Evolutionary conservation across 2,888 invertebrate species (phyloP).

Genomic region (Torymus texanus): DNA sequence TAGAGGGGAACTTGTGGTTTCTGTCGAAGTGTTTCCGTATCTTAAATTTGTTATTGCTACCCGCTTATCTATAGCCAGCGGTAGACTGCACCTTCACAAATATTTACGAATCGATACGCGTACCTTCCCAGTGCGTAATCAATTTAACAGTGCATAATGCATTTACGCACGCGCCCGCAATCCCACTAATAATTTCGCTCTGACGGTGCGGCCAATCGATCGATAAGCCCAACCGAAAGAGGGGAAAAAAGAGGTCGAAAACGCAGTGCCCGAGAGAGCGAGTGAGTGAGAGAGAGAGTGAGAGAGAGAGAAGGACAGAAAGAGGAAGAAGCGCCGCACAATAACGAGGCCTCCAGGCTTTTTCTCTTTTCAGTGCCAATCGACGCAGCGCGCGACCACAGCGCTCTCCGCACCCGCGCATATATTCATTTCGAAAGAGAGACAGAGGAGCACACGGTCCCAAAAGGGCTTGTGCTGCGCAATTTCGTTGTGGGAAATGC

Average conservation of each 20-base stretch:
- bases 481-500: slow-evolving; percentile 49
- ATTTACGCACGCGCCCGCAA: not conserved
- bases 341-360: slow-evolving; percentile 26
- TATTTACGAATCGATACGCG: slow-evolving; percentile 36
- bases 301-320: slow-evolving; percentile 4
- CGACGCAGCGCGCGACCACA: not conserved
- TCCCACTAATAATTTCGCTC: too few relatives aligned
- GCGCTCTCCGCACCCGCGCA: not conserved
- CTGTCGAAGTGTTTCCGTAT: too few relatives aligned
- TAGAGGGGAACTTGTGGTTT: too few relatives aligned
- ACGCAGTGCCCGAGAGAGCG: too few relatives aligned
- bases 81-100: slow-evolving; percentile 13
- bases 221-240: too few relatives aligned
- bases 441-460: slow-evolving; percentile 31
- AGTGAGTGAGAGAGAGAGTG: not conserved
- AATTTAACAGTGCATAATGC: not conserved
- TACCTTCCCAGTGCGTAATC: not conserved
- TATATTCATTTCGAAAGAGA: slow-evolving; percentile 29
- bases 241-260: slow-evolving; percentile 9
- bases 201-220: too few relatives aligned
- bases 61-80: too few relatives aligned
- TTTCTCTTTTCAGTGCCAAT: slow-evolving; percentile 21
- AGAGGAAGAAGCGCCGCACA: slow-evolving; percentile 12
- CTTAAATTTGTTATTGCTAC: too few relatives aligned
- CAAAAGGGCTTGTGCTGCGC: slow-evolving; percentile 47